Evolutionary conservation across 2,113 vertebrate species (phyloP).

Genomic region (Sialia sialis): DNA sequence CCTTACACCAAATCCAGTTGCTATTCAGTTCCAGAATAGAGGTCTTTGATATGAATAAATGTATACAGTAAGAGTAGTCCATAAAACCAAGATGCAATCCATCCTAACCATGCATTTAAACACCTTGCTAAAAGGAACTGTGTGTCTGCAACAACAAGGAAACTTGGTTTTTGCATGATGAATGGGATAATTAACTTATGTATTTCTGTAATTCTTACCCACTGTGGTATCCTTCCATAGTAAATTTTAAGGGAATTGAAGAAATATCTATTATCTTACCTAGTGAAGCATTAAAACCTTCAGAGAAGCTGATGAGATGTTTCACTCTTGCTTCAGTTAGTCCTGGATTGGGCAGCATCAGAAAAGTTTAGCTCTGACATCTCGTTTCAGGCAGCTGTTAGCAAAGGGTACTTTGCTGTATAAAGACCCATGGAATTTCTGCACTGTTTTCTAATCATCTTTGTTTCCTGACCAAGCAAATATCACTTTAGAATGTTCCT

Average conservation of each 20-base stretch:
- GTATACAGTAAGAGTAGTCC: neutral
- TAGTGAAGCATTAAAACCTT: neutral
- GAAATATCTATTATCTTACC: neutral
- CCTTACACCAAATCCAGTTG: neutral
- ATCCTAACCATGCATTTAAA: neutral
- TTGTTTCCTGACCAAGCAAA: neutral
- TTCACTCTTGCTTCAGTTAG: neutral
- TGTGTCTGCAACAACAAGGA: neutral
- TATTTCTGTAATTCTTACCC: neutral
- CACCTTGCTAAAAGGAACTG: neutral
- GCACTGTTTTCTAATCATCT: neutral
- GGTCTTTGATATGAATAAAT: neutral
- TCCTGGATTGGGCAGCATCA: neutral
- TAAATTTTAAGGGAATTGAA: neutral
- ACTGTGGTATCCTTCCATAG: neutral
- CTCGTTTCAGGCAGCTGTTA: neutral
- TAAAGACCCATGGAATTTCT: neutral
- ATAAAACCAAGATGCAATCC: fast-evolving
- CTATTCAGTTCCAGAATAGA: neutral
- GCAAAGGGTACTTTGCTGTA: neutral
- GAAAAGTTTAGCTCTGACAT: neutral
- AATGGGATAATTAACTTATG: neutral
- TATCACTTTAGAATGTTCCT: neutral
- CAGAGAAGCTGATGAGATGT: neutral
- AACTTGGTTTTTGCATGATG: neutral